Evolutionary conservation across 1,140 invertebrate genomes (phyloP).

Genomic region (Drosophila sturtevanti): DNA sequence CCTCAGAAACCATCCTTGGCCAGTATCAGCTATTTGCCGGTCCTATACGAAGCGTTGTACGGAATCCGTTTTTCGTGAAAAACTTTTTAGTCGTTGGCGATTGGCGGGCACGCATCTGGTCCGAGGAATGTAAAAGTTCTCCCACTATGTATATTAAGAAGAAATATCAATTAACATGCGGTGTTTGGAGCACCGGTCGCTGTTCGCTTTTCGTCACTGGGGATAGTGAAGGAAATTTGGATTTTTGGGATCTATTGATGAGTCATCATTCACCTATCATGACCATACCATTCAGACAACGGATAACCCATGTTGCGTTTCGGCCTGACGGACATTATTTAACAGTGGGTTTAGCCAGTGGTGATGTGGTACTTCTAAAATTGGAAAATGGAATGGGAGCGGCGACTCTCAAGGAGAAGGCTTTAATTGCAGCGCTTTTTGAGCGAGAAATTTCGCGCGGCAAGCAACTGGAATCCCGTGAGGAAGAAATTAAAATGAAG

Average conservation of each 20-base stretch:
- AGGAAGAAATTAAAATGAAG: slow-evolving; percentile 88
- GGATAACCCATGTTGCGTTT: slow-evolving; percentile 83
- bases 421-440: slow-evolving; percentile 90
- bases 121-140: slow-evolving; percentile 93
- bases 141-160: slow-evolving; percentile 92
- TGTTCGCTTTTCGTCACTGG: slow-evolving; percentile 93
- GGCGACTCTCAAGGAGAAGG: slow-evolving; percentile 91
- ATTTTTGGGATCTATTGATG: slow-evolving; percentile 94
- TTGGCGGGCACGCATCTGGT: slow-evolving; percentile 93
- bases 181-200: slow-evolving; percentile 91
- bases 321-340: slow-evolving; percentile 87
- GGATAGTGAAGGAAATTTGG: slow-evolving; percentile 90
- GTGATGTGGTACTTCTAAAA: slow-evolving; percentile 90
- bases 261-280: slow-evolving; percentile 89
- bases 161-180: slow-evolving; percentile 87
- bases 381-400: slow-evolving; percentile 90
- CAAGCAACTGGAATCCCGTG: slow-evolving; percentile 93
- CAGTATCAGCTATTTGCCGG: slow-evolving; percentile 89
- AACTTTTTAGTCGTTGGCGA: slow-evolving; percentile 95
- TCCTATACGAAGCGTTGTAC: slow-evolving; percentile 90
- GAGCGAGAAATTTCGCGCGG: slow-evolving; percentile 93
- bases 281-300: slow-evolving; percentile 83
- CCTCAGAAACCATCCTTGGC: slow-evolving; percentile 87
- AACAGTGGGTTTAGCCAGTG: slow-evolving; percentile 89
- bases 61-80: slow-evolving; percentile 93